Evolutionary conservation across 1,140 invertebrate species (phyloP), one percentile per base, ranked within the genome.

Genomic region (Hylaeus anthracinus): DNA sequence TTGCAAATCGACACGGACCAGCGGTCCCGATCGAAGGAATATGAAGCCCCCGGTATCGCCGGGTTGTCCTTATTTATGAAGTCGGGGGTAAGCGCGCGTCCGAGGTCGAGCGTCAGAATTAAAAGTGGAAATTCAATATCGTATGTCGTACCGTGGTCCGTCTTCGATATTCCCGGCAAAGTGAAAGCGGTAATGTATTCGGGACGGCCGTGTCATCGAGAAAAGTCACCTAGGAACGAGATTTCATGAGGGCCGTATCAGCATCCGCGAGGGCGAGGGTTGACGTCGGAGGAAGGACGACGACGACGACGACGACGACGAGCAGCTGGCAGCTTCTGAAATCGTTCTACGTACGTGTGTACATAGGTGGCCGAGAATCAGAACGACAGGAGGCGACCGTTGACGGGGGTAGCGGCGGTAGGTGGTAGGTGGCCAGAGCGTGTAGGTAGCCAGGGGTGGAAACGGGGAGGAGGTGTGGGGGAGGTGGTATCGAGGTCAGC

Each of bases 401-500:
- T 71, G 71, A 79, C 67, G 61, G 73, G 56, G 81, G 61, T 10
- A 83, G 80, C 66, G 15, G 79, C 55, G 77, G 10, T 55, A 51
- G 70, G 37, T 15, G 51, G 58, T 45, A 39, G 48, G 58, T n/a
- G 15, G 55, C 55, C 6, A 69, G 56, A 26, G 8, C 15, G 39
- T 43, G 70, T 58, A 55, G 66, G 45, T 55, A 10, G 48, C n/a
- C n/a, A 37, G 26, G 9, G 76, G n/a, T 14, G 41, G 48, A 10
- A 3, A 53, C 45, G 14, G 15, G 45, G 15, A 37, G 15, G 26
- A 12, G 1, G 75, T 76, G 77, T 79, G 84, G 39, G 55, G 67
- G 78, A 65, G 78, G 80, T 87, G 74, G 89, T 92, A 92, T 93
- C 89, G 92, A 92, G 92, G 92, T 93, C 91, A 92, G 92, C 86